Base-by-base conservation (phyloP, 53 echinoderm and acorn worm genomes). In the Mesocentrotus franciscanus region DNA sequence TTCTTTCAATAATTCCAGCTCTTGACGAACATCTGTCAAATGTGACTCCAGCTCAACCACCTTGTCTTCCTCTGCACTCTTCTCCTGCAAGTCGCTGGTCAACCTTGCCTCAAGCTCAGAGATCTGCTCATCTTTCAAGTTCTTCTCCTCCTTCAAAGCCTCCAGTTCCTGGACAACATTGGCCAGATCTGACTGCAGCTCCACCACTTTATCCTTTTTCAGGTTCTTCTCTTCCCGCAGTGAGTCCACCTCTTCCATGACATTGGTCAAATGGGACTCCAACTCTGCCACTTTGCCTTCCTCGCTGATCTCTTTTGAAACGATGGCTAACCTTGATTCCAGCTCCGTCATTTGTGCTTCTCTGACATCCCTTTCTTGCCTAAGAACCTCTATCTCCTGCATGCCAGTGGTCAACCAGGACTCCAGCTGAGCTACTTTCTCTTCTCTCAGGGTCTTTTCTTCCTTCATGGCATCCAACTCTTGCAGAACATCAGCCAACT, bases 381-480 rank as follows among this genome's bases (percentile, higher is more conserved):
- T 58, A 56, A 57, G 87, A 58, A 26, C 15, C 18, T 87, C 87
- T 10, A 57, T 56, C n/a, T 87, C 87, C 13, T 87, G 87, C 58
- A 58, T 57, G 26, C 56, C 87, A 59, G 26, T 87, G 56, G 87
- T 14, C 26, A 87, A 29, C 58, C 56, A 57, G 10, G 59, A n/a
- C 58, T 57, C 34, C n/a, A 87, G 57, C 58, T 87, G 33, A 27
- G 87, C 56, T n/a, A 87, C n/a, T 58, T 87, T 56, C 87, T 87
- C 58, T 14, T 87, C 87, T 87, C 87, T 56, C 11, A 56, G 26
- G 27, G 34, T 27, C 87, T 87, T 87, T 27, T 87, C 87, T 58
- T 87, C 87, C 59, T 87, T 58, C 27, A 87, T 27, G n/a, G 42
- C 32, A 24, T 87, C 58, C 10, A 87, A 5, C 29, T 87, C 87